Conservation (phyloP, 1,140 invertebrate species). For the Streblospio benedicti region DNA sequence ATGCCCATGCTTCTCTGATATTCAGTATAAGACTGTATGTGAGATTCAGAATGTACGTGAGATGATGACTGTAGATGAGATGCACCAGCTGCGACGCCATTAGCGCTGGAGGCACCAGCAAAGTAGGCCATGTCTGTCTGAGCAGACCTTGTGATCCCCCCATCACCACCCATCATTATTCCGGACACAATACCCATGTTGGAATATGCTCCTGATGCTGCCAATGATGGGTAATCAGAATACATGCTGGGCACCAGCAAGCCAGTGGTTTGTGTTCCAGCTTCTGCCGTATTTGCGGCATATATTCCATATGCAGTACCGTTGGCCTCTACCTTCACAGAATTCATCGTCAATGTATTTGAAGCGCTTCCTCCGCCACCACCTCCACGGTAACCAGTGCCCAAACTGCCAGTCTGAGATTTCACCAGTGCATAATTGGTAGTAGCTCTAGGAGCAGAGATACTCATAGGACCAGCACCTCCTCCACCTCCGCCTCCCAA, state of each 20-base stretch:
- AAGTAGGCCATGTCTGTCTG: conserved; percentile 16
- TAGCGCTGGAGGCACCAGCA: too few relatives aligned
- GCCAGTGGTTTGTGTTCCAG: not conserved
- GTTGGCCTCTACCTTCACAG: not conserved
- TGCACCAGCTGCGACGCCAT: not conserved
- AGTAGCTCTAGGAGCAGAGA: conserved; percentile 4
- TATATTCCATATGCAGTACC: not conserved
- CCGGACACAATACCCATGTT: too few relatives aligned
- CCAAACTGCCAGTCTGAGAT: not conserved
- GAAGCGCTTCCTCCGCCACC: conserved; percentile 2
- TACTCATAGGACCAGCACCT: conserved; percentile 6
- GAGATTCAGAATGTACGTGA: too few relatives aligned
- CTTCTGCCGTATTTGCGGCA: not conserved
- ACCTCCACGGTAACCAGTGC: conserved; percentile 15
- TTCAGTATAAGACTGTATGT: too few relatives aligned
- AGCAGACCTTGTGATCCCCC: not conserved
- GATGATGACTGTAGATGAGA: too few relatives aligned
- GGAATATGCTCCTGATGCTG: too few relatives aligned
- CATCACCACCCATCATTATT: not conserved
- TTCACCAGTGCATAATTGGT: conserved; percentile 1
- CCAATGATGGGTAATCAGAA: not conserved
- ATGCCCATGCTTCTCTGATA: too few relatives aligned
- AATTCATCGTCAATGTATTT: not conserved
- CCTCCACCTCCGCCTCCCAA: conserved; percentile 5
- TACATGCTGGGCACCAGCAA: not conserved